These are phyloP conservation scores for Drosophila tani DNA, from an alignment of 1,140 invertebrate species.

Conservation along the genomic window DNA sequence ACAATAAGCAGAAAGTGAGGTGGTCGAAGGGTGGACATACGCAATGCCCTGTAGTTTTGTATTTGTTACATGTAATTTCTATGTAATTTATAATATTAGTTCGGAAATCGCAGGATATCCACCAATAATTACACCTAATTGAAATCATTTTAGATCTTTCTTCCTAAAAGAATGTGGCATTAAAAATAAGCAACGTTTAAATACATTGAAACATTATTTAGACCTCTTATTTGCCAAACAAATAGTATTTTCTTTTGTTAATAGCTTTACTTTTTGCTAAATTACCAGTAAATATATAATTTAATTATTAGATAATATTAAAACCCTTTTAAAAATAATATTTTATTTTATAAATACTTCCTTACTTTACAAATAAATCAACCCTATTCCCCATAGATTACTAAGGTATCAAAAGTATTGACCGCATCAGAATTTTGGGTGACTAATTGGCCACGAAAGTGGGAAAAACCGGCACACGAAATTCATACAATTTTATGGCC, in stretches of 20 bases:
- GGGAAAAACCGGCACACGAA: conserved; percentile 47
- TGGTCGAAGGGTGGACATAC: not conserved
- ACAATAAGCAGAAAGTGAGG: not conserved
- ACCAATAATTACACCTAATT: no score
- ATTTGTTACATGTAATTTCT: no score
- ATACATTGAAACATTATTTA: no score
- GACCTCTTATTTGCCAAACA: no score
- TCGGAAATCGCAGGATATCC: no score
- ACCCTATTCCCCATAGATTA: not conserved
- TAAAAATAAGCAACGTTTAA: no score
- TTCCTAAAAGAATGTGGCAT: no score
- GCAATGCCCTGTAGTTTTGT: not conserved
- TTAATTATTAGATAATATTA: not conserved
- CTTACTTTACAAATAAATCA: not conserved
- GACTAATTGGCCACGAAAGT: conserved; percentile 50
- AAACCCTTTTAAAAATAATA: not conserved
- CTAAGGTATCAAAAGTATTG: conserved; percentile 22
- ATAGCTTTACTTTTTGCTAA: no score
- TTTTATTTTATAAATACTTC: not conserved
- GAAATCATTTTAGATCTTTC: no score
- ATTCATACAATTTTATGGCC: conserved; percentile 54
- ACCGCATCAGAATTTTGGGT: conserved; percentile 35
- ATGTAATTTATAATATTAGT: no score
- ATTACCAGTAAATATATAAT: no score
- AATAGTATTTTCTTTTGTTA: no score